A percentile compares a stretch with the other conserved stretches of the same genome.
These are phyloP conservation scores for Micromys minutus DNA, from an alignment of 2,113 vertebrate species.

Conservation along the genomic window DNA sequence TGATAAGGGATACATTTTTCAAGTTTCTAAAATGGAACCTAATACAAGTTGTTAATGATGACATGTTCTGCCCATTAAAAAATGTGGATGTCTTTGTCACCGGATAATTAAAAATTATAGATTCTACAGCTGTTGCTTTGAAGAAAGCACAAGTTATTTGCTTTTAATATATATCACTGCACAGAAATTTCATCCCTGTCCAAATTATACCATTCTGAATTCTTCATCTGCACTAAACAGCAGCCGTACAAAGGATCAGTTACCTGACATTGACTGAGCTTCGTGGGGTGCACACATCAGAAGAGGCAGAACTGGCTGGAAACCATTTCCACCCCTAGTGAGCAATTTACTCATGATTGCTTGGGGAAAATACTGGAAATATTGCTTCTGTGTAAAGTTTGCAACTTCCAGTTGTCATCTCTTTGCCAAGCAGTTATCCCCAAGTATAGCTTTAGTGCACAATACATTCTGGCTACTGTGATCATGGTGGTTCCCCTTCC, in stretches of 20 bases:
- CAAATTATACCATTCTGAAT: slow-evolving; percentile 85
- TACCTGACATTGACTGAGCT: slow-evolving; percentile 84
- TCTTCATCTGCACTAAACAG: slow-evolving; percentile 84
- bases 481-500: slow-evolving; percentile 20
- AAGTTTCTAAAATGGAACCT: slow-evolving; percentile 62
- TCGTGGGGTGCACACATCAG: slow-evolving; percentile 84
- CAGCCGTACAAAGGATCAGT: slow-evolving; percentile 81
- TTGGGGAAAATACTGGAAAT: slow-evolving; percentile 84
- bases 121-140: slow-evolving; percentile 78
- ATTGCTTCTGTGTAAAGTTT: slow-evolving; percentile 82
- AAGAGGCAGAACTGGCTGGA: slow-evolving; percentile 83
- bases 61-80: slow-evolving; percentile 62
- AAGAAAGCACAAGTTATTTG: slow-evolving; percentile 80
- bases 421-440: slow-evolving; percentile 74
- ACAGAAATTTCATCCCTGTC: slow-evolving; percentile 83
- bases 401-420: slow-evolving; percentile 71
- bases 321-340: slow-evolving; percentile 85
- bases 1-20: slow-evolving; percentile 63
- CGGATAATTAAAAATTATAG: slow-evolving; percentile 82
- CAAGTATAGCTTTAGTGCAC: slow-evolving; percentile 21
- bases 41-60: slow-evolving; percentile 62
- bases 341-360: slow-evolving; percentile 84
- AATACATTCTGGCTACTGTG: neutral
- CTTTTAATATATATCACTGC: slow-evolving; percentile 84
- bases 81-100: neutral